These are phyloP conservation scores for Cordilura impudica DNA, from an alignment of 2,888 invertebrate species.

Conservation along the genomic window DNA sequence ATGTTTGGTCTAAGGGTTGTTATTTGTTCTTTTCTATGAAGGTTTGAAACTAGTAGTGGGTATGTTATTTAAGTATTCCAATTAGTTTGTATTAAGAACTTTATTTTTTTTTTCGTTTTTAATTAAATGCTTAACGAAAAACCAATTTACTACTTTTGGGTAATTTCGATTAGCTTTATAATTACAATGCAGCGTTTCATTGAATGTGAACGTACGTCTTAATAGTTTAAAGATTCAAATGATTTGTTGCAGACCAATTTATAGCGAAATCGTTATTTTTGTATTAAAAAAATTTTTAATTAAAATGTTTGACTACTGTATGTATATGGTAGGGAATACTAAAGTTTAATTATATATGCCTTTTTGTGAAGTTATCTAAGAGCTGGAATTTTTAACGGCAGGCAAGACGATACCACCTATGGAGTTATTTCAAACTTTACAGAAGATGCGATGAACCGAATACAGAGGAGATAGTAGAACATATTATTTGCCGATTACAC, in stretches of 20 bases:
- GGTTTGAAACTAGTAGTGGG: neutral
- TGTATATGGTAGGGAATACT: too few species aligned
- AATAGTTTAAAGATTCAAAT: neutral
- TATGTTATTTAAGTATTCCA: constrained; percentile 9
- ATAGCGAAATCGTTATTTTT: neutral
- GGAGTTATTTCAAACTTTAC: too few species aligned
- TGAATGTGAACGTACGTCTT: neutral
- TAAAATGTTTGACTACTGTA: neutral
- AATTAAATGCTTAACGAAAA: constrained; percentile 20
- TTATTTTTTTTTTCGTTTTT: neutral
- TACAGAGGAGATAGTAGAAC: too few species aligned
- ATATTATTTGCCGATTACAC: too few species aligned
- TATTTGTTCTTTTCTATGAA: neutral
- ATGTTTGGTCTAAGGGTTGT: too few species aligned
- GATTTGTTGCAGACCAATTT: neutral
- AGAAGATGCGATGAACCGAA: too few species aligned
- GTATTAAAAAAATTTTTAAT: too few species aligned
- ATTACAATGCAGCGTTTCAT: neutral
- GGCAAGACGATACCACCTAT: too few species aligned
- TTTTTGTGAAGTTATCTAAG: too few species aligned
- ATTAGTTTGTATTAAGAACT: constrained; percentile 18
- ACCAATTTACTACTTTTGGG: neutral
- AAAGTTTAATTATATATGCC: too few species aligned
- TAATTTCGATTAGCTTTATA: neutral
- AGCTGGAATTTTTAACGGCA: too few species aligned